Evolutionary conservation across 1,140 invertebrate species (phyloP), one percentile per base, ranked within the genome.

Genomic region (Elymnias hypermnestra): DNA sequence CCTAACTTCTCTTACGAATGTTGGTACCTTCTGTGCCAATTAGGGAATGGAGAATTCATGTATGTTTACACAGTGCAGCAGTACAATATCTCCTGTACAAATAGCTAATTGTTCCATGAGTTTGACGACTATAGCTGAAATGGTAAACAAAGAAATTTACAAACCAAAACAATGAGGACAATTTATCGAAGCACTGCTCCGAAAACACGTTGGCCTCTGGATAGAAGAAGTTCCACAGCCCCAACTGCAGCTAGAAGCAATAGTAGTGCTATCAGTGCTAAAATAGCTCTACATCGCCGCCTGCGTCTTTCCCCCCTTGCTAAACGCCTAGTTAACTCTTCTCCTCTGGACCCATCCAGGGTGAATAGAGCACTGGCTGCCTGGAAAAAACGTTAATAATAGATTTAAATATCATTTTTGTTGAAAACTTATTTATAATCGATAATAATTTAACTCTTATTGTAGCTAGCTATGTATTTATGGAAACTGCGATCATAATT

Each of bases 311-410:
- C 72, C 0, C 65, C 63, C 0, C 71, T 47, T 0, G 77, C 81
- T 8, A 82, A 42, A 0, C 66, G 51, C 5, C 71, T 58, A 0
- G 76, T 63, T 8, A 83, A 33, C 5, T 72, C 74, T 37, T 79
- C 76, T n/a, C 68, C 59, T 3, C 66, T 54, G 1, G 73, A 58
- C 0, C 69, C 69, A 42, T 84, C 81, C 3, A 84, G 58, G 0
- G 81, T 84, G 57, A 84, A 84, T 2, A 84, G 63, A 1, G 81
- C 81, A 21, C 81, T 84, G 23, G 77, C 70, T 1, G 75, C 76
- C 81, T 84, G 71, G 3, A 70, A 70, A 9, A 40, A 6, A 47
- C 23, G 19, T 6, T 4, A 21, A 21, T 21, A 21, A 21, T 21
- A 3, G 19, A 21, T 21, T 21, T 21, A 21, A n/a, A n/a, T n/a